These are phyloP conservation scores for Charanyca ferruginea DNA, from an alignment of 2,888 invertebrate species.

Conservation along the genomic window DNA sequence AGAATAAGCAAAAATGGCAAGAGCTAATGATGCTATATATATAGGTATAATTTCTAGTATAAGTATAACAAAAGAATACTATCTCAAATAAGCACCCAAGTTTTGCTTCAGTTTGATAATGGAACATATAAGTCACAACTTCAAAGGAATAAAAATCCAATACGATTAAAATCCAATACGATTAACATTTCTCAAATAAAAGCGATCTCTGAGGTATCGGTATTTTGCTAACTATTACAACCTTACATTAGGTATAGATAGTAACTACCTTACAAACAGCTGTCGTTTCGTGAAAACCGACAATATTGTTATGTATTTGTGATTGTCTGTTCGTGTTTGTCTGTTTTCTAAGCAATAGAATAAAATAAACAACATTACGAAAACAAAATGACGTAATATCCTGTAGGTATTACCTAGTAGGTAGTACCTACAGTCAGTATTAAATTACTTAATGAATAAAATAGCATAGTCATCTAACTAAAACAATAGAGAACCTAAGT, in stretches of 20 bases:
- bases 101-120: not conserved
- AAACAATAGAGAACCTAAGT: not conserved
- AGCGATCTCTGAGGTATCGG: no score
- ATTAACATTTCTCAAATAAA: no score
- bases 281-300: not conserved
- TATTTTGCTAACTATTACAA: not conserved
- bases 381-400: constrained; percentile 7
- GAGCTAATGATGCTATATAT: no score
- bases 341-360: constrained; percentile 10
- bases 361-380: not conserved
- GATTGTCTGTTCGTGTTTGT: not conserved
- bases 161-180: no score
- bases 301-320: not conserved
- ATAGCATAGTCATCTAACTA: not conserved
- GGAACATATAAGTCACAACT: no score
- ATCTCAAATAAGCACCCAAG: no score
- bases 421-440: not conserved
- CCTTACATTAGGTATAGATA: not conserved
- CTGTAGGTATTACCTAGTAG: not conserved
- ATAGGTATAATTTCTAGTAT: no score
- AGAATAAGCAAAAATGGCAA: no score
- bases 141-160: no score
- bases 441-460: not conserved
- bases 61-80: no score
- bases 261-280: not conserved